A percentile compares a stretch with the other conserved stretches of the same genome.
Conservation (phyloP, 2,113 vertebrate genomes). For the Rostratula benghalensis region DNA sequence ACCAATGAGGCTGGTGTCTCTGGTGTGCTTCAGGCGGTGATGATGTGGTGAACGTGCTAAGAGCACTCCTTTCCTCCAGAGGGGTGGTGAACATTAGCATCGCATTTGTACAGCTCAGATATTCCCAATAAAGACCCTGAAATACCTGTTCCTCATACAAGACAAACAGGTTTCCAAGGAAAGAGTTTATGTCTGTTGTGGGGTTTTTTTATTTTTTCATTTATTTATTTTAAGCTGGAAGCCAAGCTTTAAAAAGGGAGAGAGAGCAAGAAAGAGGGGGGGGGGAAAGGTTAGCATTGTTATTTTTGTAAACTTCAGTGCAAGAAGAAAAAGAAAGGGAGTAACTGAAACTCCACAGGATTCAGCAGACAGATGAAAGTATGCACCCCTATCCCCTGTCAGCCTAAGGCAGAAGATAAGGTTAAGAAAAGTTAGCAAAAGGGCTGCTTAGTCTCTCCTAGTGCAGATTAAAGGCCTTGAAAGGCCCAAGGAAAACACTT, state of each 20-base stretch:
- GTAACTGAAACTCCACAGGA: background rate
- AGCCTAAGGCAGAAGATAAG: background rate
- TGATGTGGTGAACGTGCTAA: background rate
- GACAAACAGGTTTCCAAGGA: slow-evolving; percentile 13
- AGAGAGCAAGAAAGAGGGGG: background rate
- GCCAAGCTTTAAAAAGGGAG: background rate
- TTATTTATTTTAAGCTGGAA: background rate
- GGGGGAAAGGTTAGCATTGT: background rate
- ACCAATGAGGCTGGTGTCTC: background rate
- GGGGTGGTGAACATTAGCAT: background rate
- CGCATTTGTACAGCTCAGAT: background rate
- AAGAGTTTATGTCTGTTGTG: background rate
- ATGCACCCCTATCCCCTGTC: background rate
- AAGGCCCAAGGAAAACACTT: background rate
- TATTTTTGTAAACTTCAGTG: background rate
- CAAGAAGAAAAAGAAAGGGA: background rate
- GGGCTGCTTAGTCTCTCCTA: background rate
- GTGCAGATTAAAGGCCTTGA: background rate
- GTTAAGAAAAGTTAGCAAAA: background rate
- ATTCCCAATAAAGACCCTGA: background rate
- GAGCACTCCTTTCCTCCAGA: background rate
- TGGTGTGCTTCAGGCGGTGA: background rate
- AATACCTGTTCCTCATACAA: slow-evolving; percentile 36
- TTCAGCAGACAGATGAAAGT: background rate
- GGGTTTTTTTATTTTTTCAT: too few relatives aligned